A percentile compares a stretch with the other conserved stretches of the same genome.
Evolutionary conservation across 2,797 vertebrate genomes (phyloP).

Genomic region (Eospalax fontanierii): DNA sequence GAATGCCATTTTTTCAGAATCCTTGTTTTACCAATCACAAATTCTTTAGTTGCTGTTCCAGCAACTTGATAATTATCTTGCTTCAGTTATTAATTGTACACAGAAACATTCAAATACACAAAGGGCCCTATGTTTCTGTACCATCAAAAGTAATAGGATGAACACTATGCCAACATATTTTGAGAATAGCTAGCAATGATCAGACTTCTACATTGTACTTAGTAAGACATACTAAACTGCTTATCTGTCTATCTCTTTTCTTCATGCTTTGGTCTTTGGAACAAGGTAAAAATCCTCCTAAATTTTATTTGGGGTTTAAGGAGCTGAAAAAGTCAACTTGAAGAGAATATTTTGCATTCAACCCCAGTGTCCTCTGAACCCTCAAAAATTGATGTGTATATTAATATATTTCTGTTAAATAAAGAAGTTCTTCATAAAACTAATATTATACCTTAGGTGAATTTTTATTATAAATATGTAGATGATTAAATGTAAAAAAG

Average conservation of each 20-base stretch:
- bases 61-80: no score
- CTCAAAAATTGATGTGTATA: neutral
- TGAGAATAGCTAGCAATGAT: neutral
- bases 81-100: neutral
- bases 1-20: neutral
- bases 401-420: neutral
- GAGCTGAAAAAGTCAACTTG: neutral
- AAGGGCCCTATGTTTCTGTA: neutral
- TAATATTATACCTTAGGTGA: neutral
- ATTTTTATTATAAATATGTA: neutral
- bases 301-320: neutral
- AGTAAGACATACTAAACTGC: no score
- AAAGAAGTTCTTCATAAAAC: neutral
- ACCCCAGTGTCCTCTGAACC: neutral
- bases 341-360: neutral
- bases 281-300: neutral
- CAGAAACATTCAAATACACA: conserved; percentile 17
- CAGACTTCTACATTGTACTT: neutral
- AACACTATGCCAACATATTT: neutral
- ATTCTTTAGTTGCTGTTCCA: neutral
- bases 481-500: neutral
- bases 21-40: neutral
- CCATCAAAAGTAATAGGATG: neutral
- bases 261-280: neutral
- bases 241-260: neutral